Evolutionary conservation across 1,140 invertebrate species (phyloP).

Genomic region (Eupristina koningsbergeri): DNA sequence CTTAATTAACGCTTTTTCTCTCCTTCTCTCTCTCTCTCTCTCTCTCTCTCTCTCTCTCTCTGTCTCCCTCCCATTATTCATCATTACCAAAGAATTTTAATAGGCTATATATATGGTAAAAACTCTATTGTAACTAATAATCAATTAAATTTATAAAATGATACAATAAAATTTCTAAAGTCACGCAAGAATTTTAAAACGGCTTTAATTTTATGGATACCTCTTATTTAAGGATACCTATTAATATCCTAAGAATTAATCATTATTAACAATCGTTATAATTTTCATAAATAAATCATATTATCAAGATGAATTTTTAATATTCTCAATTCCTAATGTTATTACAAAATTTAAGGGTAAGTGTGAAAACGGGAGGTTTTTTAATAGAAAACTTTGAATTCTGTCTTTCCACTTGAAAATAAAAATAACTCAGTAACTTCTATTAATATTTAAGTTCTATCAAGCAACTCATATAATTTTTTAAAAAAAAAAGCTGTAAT

Average conservation of each 20-base stretch:
- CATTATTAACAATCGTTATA: too few species aligned
- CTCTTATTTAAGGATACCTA: neutral
- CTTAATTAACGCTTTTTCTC: neutral
- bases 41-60: neutral
- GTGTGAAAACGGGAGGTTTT: too few species aligned
- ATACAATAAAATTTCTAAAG: neutral
- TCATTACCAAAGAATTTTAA: slow-evolving; percentile 29
- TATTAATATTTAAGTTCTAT: too few species aligned
- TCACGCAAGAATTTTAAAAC: neutral
- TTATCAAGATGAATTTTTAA: too few species aligned
- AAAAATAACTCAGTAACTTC: too few species aligned
- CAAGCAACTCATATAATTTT: too few species aligned
- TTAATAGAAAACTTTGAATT: too few species aligned
- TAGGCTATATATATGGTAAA: neutral
- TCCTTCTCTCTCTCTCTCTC: neutral
- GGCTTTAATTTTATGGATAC: neutral
- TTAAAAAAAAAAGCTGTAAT: too few species aligned
- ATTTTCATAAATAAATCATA: too few species aligned
- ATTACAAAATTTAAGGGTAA: too few species aligned
- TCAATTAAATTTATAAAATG: neutral
- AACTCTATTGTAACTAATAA: neutral
- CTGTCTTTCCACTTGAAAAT: too few species aligned
- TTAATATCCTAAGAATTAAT: neutral
- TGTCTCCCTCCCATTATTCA: neutral
- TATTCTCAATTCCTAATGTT: too few species aligned